phyloP scores from a whole-genome alignment of 2,797 vertebrate genomes.

The Austrolebias charrua region DNA sequence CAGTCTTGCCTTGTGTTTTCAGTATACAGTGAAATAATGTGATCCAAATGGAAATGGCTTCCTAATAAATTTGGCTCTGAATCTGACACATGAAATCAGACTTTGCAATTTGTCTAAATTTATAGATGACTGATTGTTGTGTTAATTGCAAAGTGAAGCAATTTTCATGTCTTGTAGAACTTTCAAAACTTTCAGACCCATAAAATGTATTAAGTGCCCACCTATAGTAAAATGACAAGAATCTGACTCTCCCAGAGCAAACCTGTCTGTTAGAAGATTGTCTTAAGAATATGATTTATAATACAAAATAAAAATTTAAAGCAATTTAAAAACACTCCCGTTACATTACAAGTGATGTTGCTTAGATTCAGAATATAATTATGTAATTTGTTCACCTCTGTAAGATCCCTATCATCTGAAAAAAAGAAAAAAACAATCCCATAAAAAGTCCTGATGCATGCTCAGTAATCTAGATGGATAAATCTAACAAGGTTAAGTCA shows the following conservation, averaged over 20 bases:
- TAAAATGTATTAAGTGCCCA: background rate
- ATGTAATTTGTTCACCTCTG: slow-evolving; percentile 6
- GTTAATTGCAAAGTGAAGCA: slow-evolving; percentile 10
- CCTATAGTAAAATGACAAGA: slow-evolving; percentile 1
- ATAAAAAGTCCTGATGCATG: too few species aligned
- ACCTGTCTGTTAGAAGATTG: background rate
- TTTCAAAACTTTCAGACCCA: background rate
- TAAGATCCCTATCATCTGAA: background rate
- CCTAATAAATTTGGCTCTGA: slow-evolving; percentile 21
- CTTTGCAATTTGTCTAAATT: slow-evolving; percentile 39
- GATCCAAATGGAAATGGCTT: slow-evolving; percentile 23
- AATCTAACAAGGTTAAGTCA: too few species aligned
- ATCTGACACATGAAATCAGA: slow-evolving; percentile 36
- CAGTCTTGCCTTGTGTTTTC: slow-evolving; percentile 31
- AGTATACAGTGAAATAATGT: slow-evolving; percentile 11
- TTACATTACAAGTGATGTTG: background rate
- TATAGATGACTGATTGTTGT: slow-evolving; percentile 11
- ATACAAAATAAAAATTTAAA: background rate
- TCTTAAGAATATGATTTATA: background rate
- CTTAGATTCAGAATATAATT: background rate
- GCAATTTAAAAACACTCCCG: too few species aligned
- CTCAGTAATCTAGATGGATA: too few species aligned
- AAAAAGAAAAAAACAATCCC: too few species aligned
- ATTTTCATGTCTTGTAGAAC: slow-evolving; percentile 11
- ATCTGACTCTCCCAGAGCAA: slow-evolving; percentile 4